Evolutionary conservation across 2,888 invertebrate genomes (phyloP).

Genomic region (Watsonalla binaria): DNA sequence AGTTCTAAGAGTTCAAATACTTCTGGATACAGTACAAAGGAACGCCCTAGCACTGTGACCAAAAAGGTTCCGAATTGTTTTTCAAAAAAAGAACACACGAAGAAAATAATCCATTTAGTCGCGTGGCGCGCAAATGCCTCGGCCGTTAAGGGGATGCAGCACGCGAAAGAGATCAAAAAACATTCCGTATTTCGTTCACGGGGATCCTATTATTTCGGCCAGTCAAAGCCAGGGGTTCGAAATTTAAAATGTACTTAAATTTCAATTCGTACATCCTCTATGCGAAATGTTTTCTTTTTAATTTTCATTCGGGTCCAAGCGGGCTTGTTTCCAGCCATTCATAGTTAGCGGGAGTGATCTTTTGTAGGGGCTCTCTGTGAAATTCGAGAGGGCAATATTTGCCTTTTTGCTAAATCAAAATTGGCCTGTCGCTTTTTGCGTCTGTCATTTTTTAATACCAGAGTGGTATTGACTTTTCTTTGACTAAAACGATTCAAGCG

Average conservation of each 20-base stretch:
- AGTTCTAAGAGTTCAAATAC: conserved; percentile 32
- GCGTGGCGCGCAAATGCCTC: conserved; percentile 64
- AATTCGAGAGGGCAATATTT: conserved; percentile 67
- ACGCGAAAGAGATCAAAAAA: conserved; percentile 68
- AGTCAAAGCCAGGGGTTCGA: conserved; percentile 65
- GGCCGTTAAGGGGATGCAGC: conserved; percentile 65
- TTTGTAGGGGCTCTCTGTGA: conserved; percentile 73
- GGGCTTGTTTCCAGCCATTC: conserved; percentile 70
- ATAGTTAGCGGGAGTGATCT: conserved; percentile 76
- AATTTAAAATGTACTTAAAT: conserved; percentile 77
- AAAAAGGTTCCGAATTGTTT: conserved; percentile 50
- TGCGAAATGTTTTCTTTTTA: conserved; percentile 66
- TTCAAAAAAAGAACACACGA: conserved; percentile 66
- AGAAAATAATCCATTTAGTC: conserved; percentile 79
- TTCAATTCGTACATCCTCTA: conserved; percentile 71
- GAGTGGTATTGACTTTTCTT: conserved; percentile 1
- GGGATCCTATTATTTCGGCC: conserved; percentile 69
- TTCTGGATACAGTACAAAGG: conserved; percentile 43
- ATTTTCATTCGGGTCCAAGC: conserved; percentile 66
- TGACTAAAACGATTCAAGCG: too few species aligned
- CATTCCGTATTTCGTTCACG: conserved; percentile 58
- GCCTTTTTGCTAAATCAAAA: conserved; percentile 68
- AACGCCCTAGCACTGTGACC: conserved; percentile 31
- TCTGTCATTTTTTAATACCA: conserved; percentile 5
- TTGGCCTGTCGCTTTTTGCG: conserved; percentile 43